Conservation (phyloP, 2,113 vertebrate species). For the Notarius lentiginosus region DNA sequence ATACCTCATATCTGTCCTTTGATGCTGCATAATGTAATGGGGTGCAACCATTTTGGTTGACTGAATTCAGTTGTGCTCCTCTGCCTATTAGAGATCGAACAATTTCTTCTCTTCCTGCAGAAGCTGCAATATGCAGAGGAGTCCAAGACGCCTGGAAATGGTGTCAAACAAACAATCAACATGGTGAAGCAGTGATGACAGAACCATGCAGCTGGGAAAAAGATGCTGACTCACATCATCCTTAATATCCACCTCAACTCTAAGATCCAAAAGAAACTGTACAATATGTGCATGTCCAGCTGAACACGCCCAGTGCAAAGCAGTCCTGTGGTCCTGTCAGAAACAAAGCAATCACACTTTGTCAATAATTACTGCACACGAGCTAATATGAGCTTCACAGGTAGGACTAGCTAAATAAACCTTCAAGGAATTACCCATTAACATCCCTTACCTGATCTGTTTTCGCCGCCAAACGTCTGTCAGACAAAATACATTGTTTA, state of each 20-base stretch:
- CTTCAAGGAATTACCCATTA: background rate
- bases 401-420: background rate
- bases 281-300: constrained; percentile 87
- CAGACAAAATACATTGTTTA: constrained; percentile 74
- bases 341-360: background rate
- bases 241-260: constrained; percentile 83
- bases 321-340: constrained; percentile 83
- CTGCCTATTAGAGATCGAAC: constrained; percentile 83
- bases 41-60: constrained; percentile 93
- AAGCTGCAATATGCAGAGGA: constrained; percentile 93
- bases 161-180: background rate
- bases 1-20: constrained; percentile 90
- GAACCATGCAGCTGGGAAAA: background rate
- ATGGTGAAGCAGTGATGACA: background rate
- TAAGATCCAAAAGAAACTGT: constrained; percentile 81
- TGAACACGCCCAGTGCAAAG: constrained; percentile 94
- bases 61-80: constrained; percentile 87
- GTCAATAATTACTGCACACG: background rate
- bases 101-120: constrained; percentile 91
- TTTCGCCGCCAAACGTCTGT: constrained; percentile 79
- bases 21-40: constrained; percentile 95
- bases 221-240: constrained; percentile 84
- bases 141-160: constrained; percentile 83
- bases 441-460: constrained; percentile 83
- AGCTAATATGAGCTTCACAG: background rate